Percentiles rank a stretch among this genome's conserved stretches.
phyloP scores from a whole-genome alignment of 37 sponge, comb jelly and placozoan species.

The Chondrilla cf. caribensis region DNA sequence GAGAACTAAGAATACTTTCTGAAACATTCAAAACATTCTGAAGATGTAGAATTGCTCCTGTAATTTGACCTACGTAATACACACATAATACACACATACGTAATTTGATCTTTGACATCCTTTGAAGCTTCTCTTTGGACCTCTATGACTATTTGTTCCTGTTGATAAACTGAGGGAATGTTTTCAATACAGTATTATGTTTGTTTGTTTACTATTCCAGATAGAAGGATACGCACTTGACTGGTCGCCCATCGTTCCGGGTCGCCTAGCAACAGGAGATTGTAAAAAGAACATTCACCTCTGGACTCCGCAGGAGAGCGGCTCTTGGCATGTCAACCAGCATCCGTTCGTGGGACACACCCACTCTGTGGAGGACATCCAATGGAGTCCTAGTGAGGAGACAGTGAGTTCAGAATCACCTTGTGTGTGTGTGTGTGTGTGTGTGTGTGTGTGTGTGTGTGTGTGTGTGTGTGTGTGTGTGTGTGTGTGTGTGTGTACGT shows the following conservation, averaged over 20 bases:
- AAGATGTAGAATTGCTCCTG: not conserved
- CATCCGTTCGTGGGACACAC: slow-evolving; percentile 78
- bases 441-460: not conserved
- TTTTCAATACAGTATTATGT: too few species aligned
- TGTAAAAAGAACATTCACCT: slow-evolving; percentile 83
- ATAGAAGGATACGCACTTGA: slow-evolving; percentile 92
- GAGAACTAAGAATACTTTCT: not conserved
- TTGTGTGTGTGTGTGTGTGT: not conserved
- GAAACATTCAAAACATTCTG: not conserved
- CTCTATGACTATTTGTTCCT: too few species aligned
- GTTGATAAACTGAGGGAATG: too few species aligned
- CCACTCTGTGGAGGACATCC: slow-evolving; percentile 92
- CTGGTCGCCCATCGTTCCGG: slow-evolving; percentile 86
- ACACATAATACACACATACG: too few species aligned
- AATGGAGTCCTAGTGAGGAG: slow-evolving; percentile 97
- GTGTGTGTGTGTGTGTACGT: not conserved
- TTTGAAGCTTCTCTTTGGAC: too few species aligned
- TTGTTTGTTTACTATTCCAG: slow-evolving; percentile 20
- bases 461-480: not conserved
- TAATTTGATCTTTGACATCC: too few species aligned
- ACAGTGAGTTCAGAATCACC: slow-evolving; percentile 58
- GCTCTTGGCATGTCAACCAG: slow-evolving; percentile 83
- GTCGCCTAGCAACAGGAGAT: slow-evolving; percentile 90
- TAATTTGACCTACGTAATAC: not conserved
- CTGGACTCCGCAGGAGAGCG: slow-evolving; percentile 74